phyloP scores from a whole-genome alignment of 2,113 vertebrate species.

The Prietella phreatophila region DNA sequence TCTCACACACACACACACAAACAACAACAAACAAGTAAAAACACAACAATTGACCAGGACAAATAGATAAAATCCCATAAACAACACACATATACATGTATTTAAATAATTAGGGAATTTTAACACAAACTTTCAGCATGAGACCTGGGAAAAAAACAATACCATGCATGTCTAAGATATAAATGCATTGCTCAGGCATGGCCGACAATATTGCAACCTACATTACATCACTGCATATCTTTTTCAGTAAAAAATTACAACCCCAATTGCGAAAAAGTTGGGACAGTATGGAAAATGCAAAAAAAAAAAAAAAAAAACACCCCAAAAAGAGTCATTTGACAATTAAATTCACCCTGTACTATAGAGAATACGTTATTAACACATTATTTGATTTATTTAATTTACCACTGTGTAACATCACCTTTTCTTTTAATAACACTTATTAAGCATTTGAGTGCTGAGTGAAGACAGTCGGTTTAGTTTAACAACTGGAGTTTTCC shows the following conservation, averaged over 20 bases:
- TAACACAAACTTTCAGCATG: conserved; percentile 44
- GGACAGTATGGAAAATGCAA: too few relatives aligned
- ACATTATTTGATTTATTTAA: too few relatives aligned
- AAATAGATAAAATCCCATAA: conserved; percentile 51
- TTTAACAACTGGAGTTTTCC: too few relatives aligned
- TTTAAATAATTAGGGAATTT: conserved; percentile 56
- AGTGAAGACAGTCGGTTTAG: too few relatives aligned
- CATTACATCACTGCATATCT: background rate
- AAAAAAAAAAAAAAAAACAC: too few relatives aligned
- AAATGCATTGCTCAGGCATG: conserved; percentile 6
- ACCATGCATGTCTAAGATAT: conserved; percentile 54
- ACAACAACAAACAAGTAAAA: conserved; percentile 33
- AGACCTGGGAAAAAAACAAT: conserved; percentile 39
- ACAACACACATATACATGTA: conserved; percentile 48
- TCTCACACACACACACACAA: conserved; percentile 49
- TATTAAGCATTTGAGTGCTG: too few relatives aligned
- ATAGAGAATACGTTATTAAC: too few relatives aligned
- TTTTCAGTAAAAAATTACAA: background rate
- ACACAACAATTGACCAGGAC: conserved; percentile 48
- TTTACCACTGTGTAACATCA: too few relatives aligned
- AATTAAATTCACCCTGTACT: too few relatives aligned
- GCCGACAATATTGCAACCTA: conserved; percentile 1
- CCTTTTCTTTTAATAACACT: too few relatives aligned
- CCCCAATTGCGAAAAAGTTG: too few relatives aligned
- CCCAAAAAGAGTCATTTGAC: too few relatives aligned